Percentiles rank a stretch among this genome's conserved stretches.
Evolutionary conservation across 2,888 invertebrate genomes (phyloP).

Genomic region (Ischnus inquisitorius): DNA sequence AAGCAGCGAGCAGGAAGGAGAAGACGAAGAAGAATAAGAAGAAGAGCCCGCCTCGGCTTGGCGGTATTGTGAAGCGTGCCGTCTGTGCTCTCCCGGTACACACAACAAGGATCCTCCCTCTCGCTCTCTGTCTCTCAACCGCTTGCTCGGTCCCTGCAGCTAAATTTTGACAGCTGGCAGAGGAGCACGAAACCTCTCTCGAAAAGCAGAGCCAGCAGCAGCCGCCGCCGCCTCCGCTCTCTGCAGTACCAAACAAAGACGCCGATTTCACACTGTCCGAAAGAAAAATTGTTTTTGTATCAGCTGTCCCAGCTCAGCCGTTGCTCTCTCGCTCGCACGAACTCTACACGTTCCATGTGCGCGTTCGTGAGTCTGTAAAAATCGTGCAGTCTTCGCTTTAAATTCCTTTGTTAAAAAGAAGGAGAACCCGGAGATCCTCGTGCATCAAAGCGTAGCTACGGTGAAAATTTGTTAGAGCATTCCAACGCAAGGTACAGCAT

Average conservation of each 20-base stretch:
- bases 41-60: not conserved
- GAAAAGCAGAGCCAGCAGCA: constrained; percentile 13
- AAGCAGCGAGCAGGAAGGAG: not conserved
- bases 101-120: constrained; percentile 14
- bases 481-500: not conserved
- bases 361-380: not conserved
- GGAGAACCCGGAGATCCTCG: constrained; percentile 2
- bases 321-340: not conserved
- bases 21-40: not conserved
- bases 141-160: constrained; percentile 3
- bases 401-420: constrained; percentile 23
- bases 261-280: constrained; percentile 48
- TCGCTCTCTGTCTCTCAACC: not conserved
- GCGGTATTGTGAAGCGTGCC: constrained; percentile 28
- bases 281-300: constrained; percentile 58
- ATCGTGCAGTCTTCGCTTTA: constrained; percentile 13
- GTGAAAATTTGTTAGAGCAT: constrained; percentile 9
- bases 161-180: constrained; percentile 64
- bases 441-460: not conserved
- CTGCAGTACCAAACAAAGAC: constrained; percentile 42
- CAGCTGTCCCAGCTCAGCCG: constrained; percentile 45
- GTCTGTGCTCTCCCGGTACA: not conserved
- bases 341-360: not conserved
- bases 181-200: constrained; percentile 25
- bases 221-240: constrained; percentile 13